These are phyloP conservation scores for Eurystomus glaucurus DNA, from an alignment of 2,797 vertebrate species.

Conservation along the genomic window DNA sequence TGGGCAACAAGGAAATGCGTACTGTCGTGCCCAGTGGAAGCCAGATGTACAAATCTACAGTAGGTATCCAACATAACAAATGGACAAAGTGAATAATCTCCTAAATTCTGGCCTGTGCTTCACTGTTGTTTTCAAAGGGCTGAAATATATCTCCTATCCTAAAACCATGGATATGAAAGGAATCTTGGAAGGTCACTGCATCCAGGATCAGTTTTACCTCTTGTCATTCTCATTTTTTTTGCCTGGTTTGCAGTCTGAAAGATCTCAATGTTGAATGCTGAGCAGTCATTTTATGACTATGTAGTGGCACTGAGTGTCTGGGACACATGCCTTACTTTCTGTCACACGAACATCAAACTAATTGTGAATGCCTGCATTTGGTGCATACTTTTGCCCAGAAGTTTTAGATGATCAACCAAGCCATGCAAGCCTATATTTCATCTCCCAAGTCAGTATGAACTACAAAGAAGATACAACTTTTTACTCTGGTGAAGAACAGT, in stretches of 20 bases:
- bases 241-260: background rate
- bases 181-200: background rate
- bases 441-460: background rate
- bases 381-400: background rate
- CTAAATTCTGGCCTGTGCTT: background rate
- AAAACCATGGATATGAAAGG: background rate
- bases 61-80: background rate
- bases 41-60: background rate
- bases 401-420: background rate
- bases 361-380: background rate
- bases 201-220: background rate
- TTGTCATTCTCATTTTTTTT: background rate
- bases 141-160: background rate
- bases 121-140: background rate
- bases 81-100: background rate
- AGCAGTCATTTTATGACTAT: background rate
- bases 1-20: background rate
- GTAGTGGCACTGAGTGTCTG: background rate
- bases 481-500: background rate
- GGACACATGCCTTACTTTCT: background rate
- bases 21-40: background rate
- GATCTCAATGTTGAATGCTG: background rate
- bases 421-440: background rate
- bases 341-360: background rate
- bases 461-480: background rate